phyloP scores from a whole-genome alignment of 1,140 invertebrate species.

The Hestina assimilis region DNA sequence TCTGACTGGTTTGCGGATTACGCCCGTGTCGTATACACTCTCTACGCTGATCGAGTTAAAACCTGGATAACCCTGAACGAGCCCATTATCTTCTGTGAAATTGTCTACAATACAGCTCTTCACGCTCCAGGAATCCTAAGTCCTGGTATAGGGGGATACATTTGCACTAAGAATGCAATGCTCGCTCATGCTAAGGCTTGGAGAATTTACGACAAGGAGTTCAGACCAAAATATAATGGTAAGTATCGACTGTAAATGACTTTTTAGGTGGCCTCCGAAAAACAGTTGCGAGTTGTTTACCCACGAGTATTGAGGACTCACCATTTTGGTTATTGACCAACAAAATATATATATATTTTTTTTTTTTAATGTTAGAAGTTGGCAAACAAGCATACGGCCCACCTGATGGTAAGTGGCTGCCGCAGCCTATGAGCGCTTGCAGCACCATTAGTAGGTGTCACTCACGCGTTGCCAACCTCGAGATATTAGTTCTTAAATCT shows the following conservation, averaged over 20 bases:
- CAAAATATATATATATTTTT: no score
- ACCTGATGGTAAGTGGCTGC: no score
- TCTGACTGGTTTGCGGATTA: conserved; percentile 71
- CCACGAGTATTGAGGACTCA: not conserved
- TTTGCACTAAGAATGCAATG: conserved; percentile 38
- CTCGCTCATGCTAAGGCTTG: conserved; percentile 42
- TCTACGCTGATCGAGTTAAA: conserved; percentile 73
- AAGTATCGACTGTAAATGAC: conserved; percentile 15
- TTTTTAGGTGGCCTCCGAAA: not conserved
- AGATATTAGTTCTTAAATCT: no score
- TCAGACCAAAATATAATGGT: conserved; percentile 42
- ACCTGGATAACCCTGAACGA: conserved; percentile 58
- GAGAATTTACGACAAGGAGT: conserved; percentile 38
- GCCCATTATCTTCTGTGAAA: conserved; percentile 49
- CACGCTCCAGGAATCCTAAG: conserved; percentile 69
- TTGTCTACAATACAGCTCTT: conserved; percentile 55
- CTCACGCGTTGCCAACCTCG: no score
- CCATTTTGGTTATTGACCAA: no score
- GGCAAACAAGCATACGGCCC: no score
- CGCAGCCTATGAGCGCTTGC: no score
- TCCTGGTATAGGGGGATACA: conserved; percentile 39
- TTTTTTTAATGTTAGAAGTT: no score
- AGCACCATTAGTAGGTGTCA: no score
- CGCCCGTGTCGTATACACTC: conserved; percentile 49
- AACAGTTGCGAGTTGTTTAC: not conserved